phyloP scores from a whole-genome alignment of 2,797 vertebrate species.

The Sebastes hubbsi region DNA sequence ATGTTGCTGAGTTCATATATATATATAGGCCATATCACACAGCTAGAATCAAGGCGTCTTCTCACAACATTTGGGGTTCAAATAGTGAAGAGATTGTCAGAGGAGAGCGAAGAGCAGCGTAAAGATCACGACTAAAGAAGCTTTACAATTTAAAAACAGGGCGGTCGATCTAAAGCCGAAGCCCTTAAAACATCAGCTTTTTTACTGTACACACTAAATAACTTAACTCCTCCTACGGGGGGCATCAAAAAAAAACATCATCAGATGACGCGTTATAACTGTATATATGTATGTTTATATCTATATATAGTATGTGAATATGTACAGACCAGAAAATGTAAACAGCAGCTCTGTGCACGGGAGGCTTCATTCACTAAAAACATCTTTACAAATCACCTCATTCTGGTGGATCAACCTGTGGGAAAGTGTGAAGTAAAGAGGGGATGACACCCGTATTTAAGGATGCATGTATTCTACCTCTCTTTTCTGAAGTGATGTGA shows the following conservation, averaged over 20 bases:
- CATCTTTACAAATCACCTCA: not conserved
- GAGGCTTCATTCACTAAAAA: slow-evolving; percentile 36
- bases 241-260: not conserved
- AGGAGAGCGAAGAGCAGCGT: not conserved
- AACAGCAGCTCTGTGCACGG: slow-evolving; percentile 36
- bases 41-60: not conserved
- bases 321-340: slow-evolving; percentile 63
- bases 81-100: not conserved
- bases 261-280: slow-evolving; percentile 27
- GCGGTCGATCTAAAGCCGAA: not conserved
- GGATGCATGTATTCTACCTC: not conserved
- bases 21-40: not conserved
- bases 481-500: not conserved
- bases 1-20: not conserved
- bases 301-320: slow-evolving; percentile 53
- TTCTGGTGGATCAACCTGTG: not conserved
- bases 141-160: not conserved
- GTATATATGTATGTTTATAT: slow-evolving; percentile 29
- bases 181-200: slow-evolving; percentile 27
- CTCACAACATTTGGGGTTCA: not conserved
- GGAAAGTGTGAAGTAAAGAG: not conserved
- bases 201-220: slow-evolving; percentile 48
- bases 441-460: not conserved
- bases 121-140: too few relatives aligned
- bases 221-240: slow-evolving; percentile 42